Evolutionary conservation across 2,888 invertebrate species (phyloP), one percentile per base, ranked within the genome.

Genomic region (Palloptera scutellata): DNA sequence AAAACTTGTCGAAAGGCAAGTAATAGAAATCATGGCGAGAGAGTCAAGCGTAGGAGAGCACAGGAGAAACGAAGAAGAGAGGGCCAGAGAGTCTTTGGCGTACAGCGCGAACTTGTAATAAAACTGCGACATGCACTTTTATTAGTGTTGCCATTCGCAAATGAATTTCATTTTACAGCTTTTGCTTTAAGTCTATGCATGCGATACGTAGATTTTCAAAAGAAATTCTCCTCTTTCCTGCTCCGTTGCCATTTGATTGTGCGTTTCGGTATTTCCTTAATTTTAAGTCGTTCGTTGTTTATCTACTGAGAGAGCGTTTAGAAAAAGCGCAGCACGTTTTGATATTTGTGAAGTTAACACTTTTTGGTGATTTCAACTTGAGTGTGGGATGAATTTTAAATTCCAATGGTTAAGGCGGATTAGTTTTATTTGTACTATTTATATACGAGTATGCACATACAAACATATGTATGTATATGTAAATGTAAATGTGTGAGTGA

Each of bases 111-210:
- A 12, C 1, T 48, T 54, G 59, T 58, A 67, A 70, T 70, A 79
- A 79, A 67, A 71, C 72, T 74, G 71, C 75, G 78, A 79, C 80
- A 78, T 78, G 80, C 77, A 75, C 74, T 79, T 79, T 79, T 80
- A 79, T 79, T 78, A 77, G 76, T 73, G 71, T 76, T 79, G 76
- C 78, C 75, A 78, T 74, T 76, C 59, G 61, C 69, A 64, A 70
- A 70, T 70, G 67, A 64, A 70, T 70, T 70, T 59, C 64, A 67
- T 70, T 70, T 70, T 67, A 70, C 64, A 61, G 48, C 67, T 69
- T 69, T 67, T 61, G 65, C 59, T 45, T 63, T n/a, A n/a, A n/a
- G n/a, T n/a, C n/a, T n/a, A 48, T 48, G 48, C 48, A 48, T 48
- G 15, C 48, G 48, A 48, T 48, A 48, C 13, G 12, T 43, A 12